A percentile compares a stretch with the other conserved stretches of the same genome.
phyloP scores from a whole-genome alignment of 1,140 invertebrate genomes.

The Triops longicaudatus region DNA sequence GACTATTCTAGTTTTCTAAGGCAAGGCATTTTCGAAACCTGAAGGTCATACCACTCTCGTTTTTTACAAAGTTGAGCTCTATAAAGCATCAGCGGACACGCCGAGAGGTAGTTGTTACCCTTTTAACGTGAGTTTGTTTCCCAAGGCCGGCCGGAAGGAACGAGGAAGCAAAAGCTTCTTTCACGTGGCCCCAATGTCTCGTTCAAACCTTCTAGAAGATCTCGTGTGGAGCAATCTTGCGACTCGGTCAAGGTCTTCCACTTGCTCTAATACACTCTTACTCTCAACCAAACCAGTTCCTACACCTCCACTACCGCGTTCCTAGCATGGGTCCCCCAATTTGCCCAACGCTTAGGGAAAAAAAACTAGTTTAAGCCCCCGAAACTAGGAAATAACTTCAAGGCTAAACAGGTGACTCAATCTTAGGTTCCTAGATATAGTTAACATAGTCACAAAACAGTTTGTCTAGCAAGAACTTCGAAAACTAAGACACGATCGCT shows the following conservation, averaged over 20 bases:
- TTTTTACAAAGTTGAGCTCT: background rate
- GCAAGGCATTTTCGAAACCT: background rate
- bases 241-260: conserved; percentile 6
- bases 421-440: too few species aligned
- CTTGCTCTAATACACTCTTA: background rate
- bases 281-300: background rate
- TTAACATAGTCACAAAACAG: too few species aligned
- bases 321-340: background rate
- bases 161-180: background rate
- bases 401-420: too few species aligned
- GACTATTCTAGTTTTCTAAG: background rate
- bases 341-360: too few species aligned
- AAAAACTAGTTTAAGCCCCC: too few species aligned
- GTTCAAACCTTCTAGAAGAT: too few species aligned
- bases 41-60: background rate
- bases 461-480: too few species aligned
- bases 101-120: too few species aligned
- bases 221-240: background rate
- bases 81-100: too few species aligned
- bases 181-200: background rate
- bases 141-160: background rate
- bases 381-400: too few species aligned
- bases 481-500: too few species aligned
- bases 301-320: background rate
- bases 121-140: background rate